Evolutionary conservation across 1,140 invertebrate genomes (phyloP).

Genomic region (Bombus soroeensis): DNA sequence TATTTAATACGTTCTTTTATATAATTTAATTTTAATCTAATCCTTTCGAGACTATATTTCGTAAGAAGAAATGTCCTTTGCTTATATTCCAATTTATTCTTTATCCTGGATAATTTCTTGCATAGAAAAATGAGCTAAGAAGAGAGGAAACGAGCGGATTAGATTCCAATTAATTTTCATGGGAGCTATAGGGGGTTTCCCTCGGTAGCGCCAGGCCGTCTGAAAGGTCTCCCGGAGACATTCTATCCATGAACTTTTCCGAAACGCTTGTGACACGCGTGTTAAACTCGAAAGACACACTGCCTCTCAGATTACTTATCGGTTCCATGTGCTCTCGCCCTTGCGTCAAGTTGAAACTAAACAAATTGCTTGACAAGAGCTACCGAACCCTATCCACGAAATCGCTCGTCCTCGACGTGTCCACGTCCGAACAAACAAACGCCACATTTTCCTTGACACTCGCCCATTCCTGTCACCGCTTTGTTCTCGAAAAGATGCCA

Average conservation of each 20-base stretch:
- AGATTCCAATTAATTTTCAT: conserved; percentile 18
- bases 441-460: conserved; percentile 26
- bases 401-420: conserved; percentile 18
- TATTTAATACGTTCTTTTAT: no score
- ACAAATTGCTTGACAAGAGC: conserved; percentile 73
- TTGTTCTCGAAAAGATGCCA: not conserved
- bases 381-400: conserved; percentile 61
- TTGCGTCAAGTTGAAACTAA: conserved; percentile 76
- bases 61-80: no score
- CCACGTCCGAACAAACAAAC: conserved; percentile 43
- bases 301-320: conserved; percentile 73
- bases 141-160: not conserved
- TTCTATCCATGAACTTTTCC: conserved; percentile 46
- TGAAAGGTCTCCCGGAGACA: conserved; percentile 21
- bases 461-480: not conserved
- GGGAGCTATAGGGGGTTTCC: not conserved
- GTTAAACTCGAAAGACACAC: conserved; percentile 44
- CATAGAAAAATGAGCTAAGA: not conserved
- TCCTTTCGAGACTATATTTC: no score
- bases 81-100: not conserved
- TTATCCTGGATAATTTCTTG: not conserved
- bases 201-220: conserved; percentile 55
- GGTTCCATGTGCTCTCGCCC: conserved; percentile 69
- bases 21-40: no score
- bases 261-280: conserved; percentile 60